Conservation (phyloP, 2,888 invertebrate species). For the Myopa testacea region DNA sequence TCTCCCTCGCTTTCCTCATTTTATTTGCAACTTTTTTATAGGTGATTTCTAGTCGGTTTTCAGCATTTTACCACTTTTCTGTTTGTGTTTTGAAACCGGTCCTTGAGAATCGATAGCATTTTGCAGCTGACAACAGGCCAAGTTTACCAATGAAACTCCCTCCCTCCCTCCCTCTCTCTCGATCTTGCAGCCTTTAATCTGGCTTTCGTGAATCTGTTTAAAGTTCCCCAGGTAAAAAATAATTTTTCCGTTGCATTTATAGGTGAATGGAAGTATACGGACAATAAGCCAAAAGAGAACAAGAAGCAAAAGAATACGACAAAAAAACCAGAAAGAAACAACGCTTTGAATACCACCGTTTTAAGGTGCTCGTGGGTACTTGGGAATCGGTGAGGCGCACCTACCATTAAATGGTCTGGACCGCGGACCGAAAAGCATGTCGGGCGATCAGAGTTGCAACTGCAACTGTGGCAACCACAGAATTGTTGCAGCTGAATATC, state of each 20-base stretch:
- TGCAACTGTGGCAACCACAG: no score
- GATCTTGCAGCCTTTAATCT: neutral
- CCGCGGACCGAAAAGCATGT: no score
- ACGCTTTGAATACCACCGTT: neutral
- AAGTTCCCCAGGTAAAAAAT: neutral
- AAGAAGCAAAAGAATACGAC: neutral
- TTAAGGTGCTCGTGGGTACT: neutral
- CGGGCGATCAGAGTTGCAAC: no score
- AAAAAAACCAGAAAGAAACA: neutral
- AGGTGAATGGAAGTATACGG: conserved; percentile 4
- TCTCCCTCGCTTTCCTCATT: neutral
- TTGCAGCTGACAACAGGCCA: conserved; percentile 19
- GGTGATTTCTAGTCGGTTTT: neutral
- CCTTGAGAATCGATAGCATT: conserved; percentile 12
- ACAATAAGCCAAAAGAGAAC: neutral
- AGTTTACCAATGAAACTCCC: neutral
- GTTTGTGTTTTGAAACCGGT: conserved; percentile 24
- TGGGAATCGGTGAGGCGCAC: neutral
- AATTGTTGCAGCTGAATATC: no score
- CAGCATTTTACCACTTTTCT: neutral
- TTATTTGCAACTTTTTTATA: conserved; percentile 14
- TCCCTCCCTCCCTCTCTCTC: neutral
- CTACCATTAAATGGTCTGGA: no score
- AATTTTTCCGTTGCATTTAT: neutral
- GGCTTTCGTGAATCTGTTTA: neutral